Evolutionary conservation across 2,113 vertebrate genomes (phyloP).

Genomic region (Patagioenas fasciata): DNA sequence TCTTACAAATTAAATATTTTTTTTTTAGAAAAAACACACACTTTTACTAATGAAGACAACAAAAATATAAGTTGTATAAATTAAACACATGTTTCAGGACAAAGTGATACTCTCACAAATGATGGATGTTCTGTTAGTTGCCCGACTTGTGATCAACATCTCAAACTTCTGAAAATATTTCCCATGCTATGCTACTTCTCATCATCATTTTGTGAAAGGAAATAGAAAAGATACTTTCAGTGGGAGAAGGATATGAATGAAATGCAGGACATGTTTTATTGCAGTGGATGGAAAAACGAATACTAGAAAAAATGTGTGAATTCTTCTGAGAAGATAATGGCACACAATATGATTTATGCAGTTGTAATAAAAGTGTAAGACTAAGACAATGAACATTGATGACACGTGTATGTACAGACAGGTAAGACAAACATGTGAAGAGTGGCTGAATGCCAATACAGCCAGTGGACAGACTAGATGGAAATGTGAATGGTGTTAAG

Average conservation of each 20-base stretch:
- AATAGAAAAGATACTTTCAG: not conserved
- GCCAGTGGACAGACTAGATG: conserved; percentile 1
- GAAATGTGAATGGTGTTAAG: not conserved
- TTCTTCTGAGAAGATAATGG: not conserved
- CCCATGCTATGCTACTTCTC: not conserved
- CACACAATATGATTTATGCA: not conserved
- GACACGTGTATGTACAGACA: not conserved
- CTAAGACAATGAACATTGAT: not conserved
- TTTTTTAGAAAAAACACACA: not conserved
- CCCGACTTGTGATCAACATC: not conserved
- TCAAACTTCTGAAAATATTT: not conserved
- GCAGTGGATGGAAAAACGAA: conserved; percentile 5
- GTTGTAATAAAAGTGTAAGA: not conserved
- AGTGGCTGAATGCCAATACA: not conserved
- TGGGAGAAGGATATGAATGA: not conserved
- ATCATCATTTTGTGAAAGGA: not conserved
- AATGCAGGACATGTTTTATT: not conserved
- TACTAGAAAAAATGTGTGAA: not conserved
- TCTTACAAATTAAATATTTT: not conserved
- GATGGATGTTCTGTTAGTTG: not conserved
- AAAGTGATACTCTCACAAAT: not conserved
- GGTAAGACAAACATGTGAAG: conserved; percentile 14
- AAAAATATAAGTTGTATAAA: not conserved
- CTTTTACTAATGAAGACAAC: not conserved
- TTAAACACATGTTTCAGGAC: not conserved